A percentile compares a stretch with the other conserved stretches of the same genome.
Conservation (phyloP, 37 sponge, comb jelly and placozoan species). For the Beroe ovata region DNA sequence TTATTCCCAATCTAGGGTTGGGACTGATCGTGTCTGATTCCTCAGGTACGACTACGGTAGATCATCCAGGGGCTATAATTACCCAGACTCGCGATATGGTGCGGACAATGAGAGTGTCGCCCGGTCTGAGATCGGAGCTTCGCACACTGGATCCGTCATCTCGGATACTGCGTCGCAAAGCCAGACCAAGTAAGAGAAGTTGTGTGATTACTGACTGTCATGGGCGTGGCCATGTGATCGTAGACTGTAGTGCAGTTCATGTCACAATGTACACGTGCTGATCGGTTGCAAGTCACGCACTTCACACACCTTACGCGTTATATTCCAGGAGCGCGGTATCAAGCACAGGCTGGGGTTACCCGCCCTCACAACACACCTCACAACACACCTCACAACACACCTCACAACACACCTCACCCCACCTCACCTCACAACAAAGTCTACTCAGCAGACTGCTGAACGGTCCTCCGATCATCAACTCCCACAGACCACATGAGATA, state of each 20-base stretch:
- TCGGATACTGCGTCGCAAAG: slow-evolving; percentile 12
- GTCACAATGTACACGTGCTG: too few species aligned
- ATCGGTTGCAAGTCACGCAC: too few species aligned
- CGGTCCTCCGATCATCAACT: background rate
- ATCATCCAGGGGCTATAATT: background rate
- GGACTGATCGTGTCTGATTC: too few species aligned
- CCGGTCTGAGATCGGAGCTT: background rate
- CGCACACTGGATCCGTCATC: background rate
- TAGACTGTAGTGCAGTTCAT: too few species aligned
- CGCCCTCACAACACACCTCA: background rate
- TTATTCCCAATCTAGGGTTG: too few species aligned
- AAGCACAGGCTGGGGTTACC: background rate
- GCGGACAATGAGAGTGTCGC: background rate
- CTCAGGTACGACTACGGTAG: slow-evolving; percentile 33
- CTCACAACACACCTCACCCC: background rate
- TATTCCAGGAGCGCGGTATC: background rate
- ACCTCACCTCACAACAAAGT: background rate
- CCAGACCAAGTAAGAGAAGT: slow-evolving; percentile 10
- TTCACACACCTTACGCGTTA: too few species aligned
- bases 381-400: background rate
- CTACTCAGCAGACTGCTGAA: background rate
- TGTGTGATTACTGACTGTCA: too few species aligned
- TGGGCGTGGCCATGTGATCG: too few species aligned
- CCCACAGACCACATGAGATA: background rate
- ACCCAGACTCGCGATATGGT: slow-evolving; percentile 3